A percentile compares a stretch with the other conserved stretches of the same genome.
These are phyloP conservation scores for Aphodius granarius DNA, from an alignment of 2,888 invertebrate genomes.

Conservation along the genomic window DNA sequence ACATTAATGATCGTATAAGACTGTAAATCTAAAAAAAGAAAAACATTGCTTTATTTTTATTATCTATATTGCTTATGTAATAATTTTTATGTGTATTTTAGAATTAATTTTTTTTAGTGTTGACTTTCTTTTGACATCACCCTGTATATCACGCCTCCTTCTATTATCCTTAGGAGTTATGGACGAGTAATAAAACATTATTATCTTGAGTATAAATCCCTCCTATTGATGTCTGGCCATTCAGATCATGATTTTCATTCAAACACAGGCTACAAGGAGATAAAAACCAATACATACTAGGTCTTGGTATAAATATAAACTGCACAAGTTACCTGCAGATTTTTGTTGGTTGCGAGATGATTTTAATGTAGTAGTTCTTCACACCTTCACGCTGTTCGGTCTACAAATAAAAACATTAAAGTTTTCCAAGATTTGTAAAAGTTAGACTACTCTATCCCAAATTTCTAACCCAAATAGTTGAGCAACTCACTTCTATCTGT, in stretches of 20 bases:
- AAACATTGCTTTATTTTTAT: no score
- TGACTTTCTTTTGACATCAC: no score
- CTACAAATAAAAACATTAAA: conserved; percentile 17
- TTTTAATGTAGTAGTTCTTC: conserved; percentile 25
- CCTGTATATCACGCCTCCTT: no score
- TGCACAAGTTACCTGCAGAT: conserved; percentile 20
- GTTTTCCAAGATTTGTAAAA: no score
- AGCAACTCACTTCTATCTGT: conserved; percentile 12
- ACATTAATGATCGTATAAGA: no score
- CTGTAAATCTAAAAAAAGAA: no score
- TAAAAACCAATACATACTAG: no score
- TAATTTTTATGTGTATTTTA: no score
- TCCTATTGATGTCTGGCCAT: conserved; percentile 19
- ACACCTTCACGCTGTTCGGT: conserved; percentile 8
- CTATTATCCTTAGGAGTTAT: no score
- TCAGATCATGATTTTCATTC: conserved; percentile 15
- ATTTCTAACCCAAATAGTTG: background rate
- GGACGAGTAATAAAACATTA: conserved; percentile 21
- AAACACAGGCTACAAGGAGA: conserved; percentile 20
- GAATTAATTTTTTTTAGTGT: no score
- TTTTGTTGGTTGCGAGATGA: conserved; percentile 24
- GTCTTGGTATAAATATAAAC: no score
- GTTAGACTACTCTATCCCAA: background rate
- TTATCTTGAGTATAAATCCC: conserved; percentile 22
- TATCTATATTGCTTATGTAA: no score